Evolutionary conservation across 2,888 invertebrate species (phyloP).

Genomic region (Pterostichus niger): DNA sequence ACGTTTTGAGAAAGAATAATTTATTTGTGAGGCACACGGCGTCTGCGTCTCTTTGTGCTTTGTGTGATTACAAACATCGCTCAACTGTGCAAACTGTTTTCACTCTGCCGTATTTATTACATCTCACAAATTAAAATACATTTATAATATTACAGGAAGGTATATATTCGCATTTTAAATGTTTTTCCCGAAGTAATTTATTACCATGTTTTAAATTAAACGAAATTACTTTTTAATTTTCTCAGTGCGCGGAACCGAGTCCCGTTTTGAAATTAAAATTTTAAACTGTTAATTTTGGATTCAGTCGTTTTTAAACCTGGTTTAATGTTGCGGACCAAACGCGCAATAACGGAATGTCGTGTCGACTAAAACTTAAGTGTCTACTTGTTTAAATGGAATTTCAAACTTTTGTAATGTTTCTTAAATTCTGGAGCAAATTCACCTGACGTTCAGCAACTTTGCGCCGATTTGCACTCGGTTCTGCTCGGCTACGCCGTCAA

Average conservation of each 20-base stretch:
- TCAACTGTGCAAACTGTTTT: conserved; percentile 51
- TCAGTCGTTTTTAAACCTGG: conserved; percentile 38
- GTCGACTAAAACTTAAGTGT: conserved; percentile 13
- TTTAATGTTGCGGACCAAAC: conserved; percentile 48
- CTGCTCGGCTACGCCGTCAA: no score
- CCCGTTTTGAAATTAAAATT: conserved; percentile 53
- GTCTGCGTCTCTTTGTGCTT: conserved; percentile 43
- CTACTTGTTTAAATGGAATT: conserved; percentile 35
- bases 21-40: conserved; percentile 28
- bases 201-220: conserved; percentile 62
- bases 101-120: conserved; percentile 49
- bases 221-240: conserved; percentile 64
- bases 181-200: conserved; percentile 42
- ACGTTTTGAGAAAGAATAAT: conserved; percentile 43
- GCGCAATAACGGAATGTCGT: conserved; percentile 32
- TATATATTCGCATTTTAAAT: conserved; percentile 53
- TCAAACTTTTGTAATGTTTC: conserved; percentile 50
- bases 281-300: conserved; percentile 45
- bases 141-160: conserved; percentile 59
- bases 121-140: conserved; percentile 61
- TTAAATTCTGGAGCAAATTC: conserved; percentile 29
- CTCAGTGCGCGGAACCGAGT: conserved; percentile 22
- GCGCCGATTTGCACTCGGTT: not conserved
- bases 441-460: conserved; percentile 33
- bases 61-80: conserved; percentile 52